These are phyloP conservation scores for Trilocha varians DNA, from an alignment of 2,888 invertebrate species.

Conservation along the genomic window DNA sequence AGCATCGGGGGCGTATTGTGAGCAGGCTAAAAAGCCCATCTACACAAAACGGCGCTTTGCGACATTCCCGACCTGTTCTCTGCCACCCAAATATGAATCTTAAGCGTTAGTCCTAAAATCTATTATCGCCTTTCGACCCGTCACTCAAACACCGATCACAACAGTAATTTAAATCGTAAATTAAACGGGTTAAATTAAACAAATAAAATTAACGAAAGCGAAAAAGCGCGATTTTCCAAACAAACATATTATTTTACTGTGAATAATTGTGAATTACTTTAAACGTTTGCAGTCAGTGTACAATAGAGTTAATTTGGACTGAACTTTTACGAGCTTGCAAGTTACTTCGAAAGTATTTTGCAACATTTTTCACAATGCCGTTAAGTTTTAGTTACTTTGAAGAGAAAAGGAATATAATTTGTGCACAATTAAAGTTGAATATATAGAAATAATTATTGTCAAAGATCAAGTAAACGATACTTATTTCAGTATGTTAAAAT, in stretches of 20 bases:
- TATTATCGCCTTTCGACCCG: slow-evolving; percentile 12
- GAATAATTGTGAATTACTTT: slow-evolving; percentile 21
- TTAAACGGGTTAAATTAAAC: slow-evolving; percentile 55
- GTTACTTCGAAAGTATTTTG: background rate
- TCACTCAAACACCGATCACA: slow-evolving; percentile 26
- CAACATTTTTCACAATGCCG: background rate
- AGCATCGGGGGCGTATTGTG: slow-evolving; percentile 47
- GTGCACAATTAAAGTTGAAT: too few relatives aligned
- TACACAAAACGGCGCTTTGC: slow-evolving; percentile 40
- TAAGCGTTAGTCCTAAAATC: slow-evolving; percentile 22
- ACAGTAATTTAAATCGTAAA: slow-evolving; percentile 46
- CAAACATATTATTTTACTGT: slow-evolving; percentile 33
- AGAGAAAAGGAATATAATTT: too few relatives aligned
- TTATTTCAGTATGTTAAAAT: too few relatives aligned
- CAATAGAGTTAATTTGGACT: slow-evolving; percentile 9
- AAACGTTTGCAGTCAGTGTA: slow-evolving; percentile 6
- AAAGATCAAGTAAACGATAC: too few relatives aligned
- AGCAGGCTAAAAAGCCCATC: slow-evolving; percentile 55
- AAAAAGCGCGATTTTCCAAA: slow-evolving; percentile 44
- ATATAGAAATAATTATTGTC: too few relatives aligned
- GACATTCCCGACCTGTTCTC: slow-evolving; percentile 23
- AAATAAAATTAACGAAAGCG: slow-evolving; percentile 52
- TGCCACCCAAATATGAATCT: slow-evolving; percentile 36
- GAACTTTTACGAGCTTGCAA: slow-evolving; percentile 3
- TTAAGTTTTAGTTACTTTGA: too few relatives aligned